These are phyloP conservation scores for Lepus townsendii DNA, from an alignment of 2,797 vertebrate genomes.

Conservation along the genomic window DNA sequence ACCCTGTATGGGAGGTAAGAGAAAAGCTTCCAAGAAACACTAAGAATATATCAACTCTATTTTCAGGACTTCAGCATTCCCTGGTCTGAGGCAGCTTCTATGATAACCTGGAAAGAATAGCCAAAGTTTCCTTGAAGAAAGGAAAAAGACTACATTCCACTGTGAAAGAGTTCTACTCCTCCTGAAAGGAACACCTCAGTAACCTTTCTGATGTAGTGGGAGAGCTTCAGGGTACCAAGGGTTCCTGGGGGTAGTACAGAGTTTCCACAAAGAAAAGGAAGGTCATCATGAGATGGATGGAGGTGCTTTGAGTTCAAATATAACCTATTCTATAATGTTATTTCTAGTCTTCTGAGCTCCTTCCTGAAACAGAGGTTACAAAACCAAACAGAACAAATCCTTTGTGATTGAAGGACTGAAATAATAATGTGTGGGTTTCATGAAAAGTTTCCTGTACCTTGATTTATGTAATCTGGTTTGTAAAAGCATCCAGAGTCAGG, in stretches of 20 bases:
- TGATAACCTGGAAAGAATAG: background rate
- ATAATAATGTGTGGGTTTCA: slow-evolving; percentile 8
- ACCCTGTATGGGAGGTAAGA: background rate
- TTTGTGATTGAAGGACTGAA: slow-evolving; percentile 11
- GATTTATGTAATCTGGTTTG: slow-evolving; percentile 43
- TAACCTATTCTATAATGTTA: background rate
- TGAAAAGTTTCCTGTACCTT: slow-evolving; percentile 14
- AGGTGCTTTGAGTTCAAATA: background rate
- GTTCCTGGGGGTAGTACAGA: background rate
- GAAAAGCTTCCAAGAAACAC: slow-evolving; percentile 24
- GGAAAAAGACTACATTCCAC: background rate
- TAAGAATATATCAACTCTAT: background rate
- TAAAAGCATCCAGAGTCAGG: slow-evolving; percentile 5
- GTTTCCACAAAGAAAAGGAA: background rate
- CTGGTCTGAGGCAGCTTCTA: background rate
- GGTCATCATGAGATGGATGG: background rate
- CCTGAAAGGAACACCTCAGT: background rate
- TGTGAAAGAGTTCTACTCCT: background rate
- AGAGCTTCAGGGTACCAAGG: background rate
- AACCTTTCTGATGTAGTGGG: background rate
- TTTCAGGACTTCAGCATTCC: background rate
- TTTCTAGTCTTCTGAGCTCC: background rate
- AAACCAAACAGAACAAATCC: slow-evolving; percentile 18
- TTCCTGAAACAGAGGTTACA: slow-evolving; percentile 9
- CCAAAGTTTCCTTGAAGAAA: background rate